Conservation (phyloP, 2,888 invertebrate species). For the Caenorhabditis macrosperma region DNA sequence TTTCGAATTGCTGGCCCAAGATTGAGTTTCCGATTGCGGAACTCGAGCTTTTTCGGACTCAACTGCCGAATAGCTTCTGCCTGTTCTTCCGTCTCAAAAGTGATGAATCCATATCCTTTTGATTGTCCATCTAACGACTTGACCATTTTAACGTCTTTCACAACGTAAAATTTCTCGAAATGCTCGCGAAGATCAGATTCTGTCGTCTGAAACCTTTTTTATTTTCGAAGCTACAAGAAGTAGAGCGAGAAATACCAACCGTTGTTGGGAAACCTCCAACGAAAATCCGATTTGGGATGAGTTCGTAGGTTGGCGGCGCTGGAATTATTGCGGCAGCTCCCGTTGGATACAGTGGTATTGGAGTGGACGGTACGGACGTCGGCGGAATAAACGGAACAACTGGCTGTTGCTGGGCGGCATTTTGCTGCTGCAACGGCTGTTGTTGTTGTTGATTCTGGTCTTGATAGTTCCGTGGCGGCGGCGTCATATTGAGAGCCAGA, state of each 20-base stretch:
- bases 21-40: constrained; percentile 67
- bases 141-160: constrained; percentile 92
- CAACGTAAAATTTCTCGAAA: constrained; percentile 89
- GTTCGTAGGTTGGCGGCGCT: constrained; percentile 53
- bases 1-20: constrained; percentile 70
- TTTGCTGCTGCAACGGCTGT: too few relatives aligned
- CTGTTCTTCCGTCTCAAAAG: constrained; percentile 91
- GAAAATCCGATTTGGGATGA: constrained; percentile 94
- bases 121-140: constrained; percentile 94
- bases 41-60: constrained; percentile 62
- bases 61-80: constrained; percentile 82
- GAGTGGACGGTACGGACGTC: constrained; percentile 17
- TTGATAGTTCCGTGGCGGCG: constrained; percentile 19
- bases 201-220: constrained; percentile 59
- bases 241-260: constrained; percentile 70
- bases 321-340: constrained; percentile 54
- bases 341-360: constrained; percentile 55
- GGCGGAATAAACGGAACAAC: not conserved
- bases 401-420: too few relatives aligned
- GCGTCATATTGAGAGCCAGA: constrained; percentile 22
- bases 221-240: not conserved
- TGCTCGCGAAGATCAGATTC: constrained; percentile 65
- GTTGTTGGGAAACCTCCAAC: constrained; percentile 95
- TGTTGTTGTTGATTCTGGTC: too few relatives aligned
- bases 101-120: constrained; percentile 90